phyloP scores from a whole-genome alignment of 1,140 invertebrate genomes.

The Dendrolimus punctatus region DNA sequence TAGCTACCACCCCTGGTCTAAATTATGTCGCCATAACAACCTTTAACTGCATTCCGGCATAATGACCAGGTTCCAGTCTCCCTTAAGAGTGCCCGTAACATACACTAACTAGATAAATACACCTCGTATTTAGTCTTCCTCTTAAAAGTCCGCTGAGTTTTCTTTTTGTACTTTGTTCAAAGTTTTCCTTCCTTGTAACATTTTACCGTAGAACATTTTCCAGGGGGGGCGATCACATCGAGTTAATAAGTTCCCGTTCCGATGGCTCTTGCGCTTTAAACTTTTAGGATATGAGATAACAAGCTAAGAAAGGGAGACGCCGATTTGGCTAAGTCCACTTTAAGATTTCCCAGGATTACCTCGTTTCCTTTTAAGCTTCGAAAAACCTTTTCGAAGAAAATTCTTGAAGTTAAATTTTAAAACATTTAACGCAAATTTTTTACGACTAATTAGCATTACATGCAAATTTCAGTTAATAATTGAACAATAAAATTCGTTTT shows the following conservation, averaged over 20 bases:
- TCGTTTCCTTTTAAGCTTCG: conserved; percentile 15
- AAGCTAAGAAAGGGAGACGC: conserved; percentile 60
- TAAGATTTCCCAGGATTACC: conserved; percentile 37
- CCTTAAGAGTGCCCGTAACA: too few species aligned
- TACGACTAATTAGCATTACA: too few species aligned
- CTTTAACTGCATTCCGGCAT: too few species aligned
- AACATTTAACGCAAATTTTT: too few species aligned
- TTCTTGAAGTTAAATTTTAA: too few species aligned
- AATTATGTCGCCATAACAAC: too few species aligned
- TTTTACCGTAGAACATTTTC: conserved; percentile 62
- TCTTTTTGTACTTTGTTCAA: conserved; percentile 59
- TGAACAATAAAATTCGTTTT: too few species aligned
- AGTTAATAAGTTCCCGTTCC: conserved; percentile 70
- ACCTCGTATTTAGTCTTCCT: conserved; percentile 55
- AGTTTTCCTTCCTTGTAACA: conserved; percentile 62
- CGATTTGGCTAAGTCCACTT: conserved; percentile 62
- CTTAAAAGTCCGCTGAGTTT: conserved; percentile 52
- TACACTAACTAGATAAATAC: not conserved
- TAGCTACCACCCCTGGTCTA: too few species aligned
- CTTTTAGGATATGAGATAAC: conserved; percentile 71
- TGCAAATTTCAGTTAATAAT: too few species aligned
- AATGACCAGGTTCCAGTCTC: too few species aligned
- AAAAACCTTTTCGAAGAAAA: conserved; percentile 8
- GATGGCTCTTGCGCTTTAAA: conserved; percentile 68
- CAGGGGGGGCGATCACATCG: conserved; percentile 59